Evolutionary conservation across 1,140 invertebrate species (phyloP), one percentile per base, ranked within the genome.

Genomic region (Drosophila equinoxialis): DNA sequence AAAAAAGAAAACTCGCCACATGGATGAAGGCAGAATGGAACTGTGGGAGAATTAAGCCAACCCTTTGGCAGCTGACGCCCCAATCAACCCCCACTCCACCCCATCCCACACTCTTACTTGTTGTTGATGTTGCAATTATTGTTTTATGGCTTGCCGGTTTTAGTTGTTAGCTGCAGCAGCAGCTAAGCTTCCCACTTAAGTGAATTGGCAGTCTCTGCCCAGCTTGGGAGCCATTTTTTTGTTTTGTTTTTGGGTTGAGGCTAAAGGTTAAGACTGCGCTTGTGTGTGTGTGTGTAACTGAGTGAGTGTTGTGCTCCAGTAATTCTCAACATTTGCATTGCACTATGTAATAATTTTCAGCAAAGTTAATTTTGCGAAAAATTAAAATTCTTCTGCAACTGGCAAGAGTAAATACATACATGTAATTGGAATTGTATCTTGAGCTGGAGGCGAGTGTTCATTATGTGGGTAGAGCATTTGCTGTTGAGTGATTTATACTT

Each of bases 121-220:
- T 75, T 78, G 76, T 79, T 87, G 84, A 87, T 87, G 83, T 89
- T 87, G 83, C 83, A 87, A 87, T 87, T 87, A 87, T 87, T 87
- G 83, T 83, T 87, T 87, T 87, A 87, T 87, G 73, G 69, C 74
- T 77, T 70, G 63, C 37, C 37, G 37, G 60, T 62, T 61, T 64
- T 26, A 37, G 68, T 67, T 51, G 59, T 74, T 67, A 65, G 76
- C 45, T 65, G 45, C 64, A 71, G 72, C 64, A 23, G 72, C 17
- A 23, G 67, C 76, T 77, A 68, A 75, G 77, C 63, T 74, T 55
- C 30, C 45, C 42, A 70, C 66, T 79, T 77, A 77, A 79, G 67
- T 73, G 76, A 71, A 71, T 75, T 58, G 45, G 17, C 41, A 66
- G 70, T 60, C 48, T 58, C 17, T 51, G 2, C 17, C 20, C 17